Evolutionary conservation across 2,113 vertebrate genomes (phyloP), one percentile per base, ranked within the genome.

Genomic region (Eurystomus gularis): DNA sequence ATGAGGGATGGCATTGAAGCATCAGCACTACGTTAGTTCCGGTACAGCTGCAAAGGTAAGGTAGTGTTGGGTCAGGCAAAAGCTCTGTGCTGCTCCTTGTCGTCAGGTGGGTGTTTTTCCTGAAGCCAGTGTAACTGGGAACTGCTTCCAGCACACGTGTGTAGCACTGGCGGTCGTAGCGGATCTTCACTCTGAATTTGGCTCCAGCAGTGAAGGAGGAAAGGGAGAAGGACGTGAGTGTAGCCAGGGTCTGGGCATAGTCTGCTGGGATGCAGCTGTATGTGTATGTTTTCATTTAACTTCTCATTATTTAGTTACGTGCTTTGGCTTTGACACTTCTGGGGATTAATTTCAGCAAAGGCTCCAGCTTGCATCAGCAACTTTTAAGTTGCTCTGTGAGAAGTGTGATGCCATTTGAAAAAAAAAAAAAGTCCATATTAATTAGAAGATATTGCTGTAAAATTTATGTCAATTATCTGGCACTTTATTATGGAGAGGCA

Each of bases 271-370:
- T 79, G 69, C 90, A 94, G 89, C 88, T 86, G 46, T 65, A 65
- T 71, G 90, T 92, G 73, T 92, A 87, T 96, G 78, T 81, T 96
- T 88, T 97, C 92, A 85, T 95, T 88, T 96, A 89, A 94, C 55
- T 92, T 95, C 75, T 93, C 94, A 72, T 96, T 95, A 94, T 77
- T 96, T 97, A 94, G 75, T 93, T 95, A 85, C 26, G 54, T 95
- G 79, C 68, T 95, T 94, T 97, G 81, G 94, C 91, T 96, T 79
- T 94, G 82, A 46, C 75, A 87, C 78, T 96, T 81, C 82, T 88
- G 93, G 79, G 89, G 93, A 96, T 98, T 97, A 80, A 96, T 87
- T 94, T 80, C 77, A 86, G 57, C 42, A 94, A 81, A 94, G 76
- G 84, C 81, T 96, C 26, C 68, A 97, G 89, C 81, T 82, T 91